Evolutionary conservation across 1,140 invertebrate species (phyloP).

Genomic region (Eupeodes corollae): DNA sequence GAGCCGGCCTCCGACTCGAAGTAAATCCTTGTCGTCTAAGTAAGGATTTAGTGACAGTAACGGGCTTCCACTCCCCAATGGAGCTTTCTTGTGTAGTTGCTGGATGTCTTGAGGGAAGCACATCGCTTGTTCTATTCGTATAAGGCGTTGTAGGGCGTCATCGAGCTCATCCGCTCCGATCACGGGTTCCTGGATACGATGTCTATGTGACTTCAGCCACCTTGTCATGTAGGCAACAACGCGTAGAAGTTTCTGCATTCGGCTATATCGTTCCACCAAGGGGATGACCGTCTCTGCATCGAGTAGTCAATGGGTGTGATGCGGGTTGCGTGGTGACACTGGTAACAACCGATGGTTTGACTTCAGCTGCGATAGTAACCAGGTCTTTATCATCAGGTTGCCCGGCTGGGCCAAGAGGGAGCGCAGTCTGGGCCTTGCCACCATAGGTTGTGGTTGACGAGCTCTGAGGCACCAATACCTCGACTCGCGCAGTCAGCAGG

Average conservation of each 20-base stretch:
- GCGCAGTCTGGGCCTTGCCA: neutral
- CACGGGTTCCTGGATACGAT: neutral
- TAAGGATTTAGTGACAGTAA: slow-evolving; percentile 9
- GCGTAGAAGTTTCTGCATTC: neutral
- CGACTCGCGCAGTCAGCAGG: slow-evolving; percentile 16
- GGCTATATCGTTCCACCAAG: neutral
- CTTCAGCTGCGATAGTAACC: neutral
- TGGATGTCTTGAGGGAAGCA: neutral
- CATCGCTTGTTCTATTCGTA: neutral
- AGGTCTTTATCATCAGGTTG: neutral
- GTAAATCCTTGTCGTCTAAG: slow-evolving; percentile 7
- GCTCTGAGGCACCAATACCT: slow-evolving; percentile 2
- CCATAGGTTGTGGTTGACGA: neutral
- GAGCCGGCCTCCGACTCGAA: slow-evolving; percentile 19
- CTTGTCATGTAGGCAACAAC: neutral
- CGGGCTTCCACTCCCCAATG: neutral
- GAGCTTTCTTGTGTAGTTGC: neutral
- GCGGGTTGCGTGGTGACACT: neutral
- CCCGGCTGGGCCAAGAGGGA: neutral
- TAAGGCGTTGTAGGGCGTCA: neutral
- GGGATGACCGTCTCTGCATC: neutral
- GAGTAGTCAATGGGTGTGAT: neutral
- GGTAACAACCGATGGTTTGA: neutral
- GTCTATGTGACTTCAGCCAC: neutral
- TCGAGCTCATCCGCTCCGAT: neutral